Evolutionary conservation across 2,888 invertebrate species (phyloP).

Genomic region (Tigriopus californicus): DNA sequence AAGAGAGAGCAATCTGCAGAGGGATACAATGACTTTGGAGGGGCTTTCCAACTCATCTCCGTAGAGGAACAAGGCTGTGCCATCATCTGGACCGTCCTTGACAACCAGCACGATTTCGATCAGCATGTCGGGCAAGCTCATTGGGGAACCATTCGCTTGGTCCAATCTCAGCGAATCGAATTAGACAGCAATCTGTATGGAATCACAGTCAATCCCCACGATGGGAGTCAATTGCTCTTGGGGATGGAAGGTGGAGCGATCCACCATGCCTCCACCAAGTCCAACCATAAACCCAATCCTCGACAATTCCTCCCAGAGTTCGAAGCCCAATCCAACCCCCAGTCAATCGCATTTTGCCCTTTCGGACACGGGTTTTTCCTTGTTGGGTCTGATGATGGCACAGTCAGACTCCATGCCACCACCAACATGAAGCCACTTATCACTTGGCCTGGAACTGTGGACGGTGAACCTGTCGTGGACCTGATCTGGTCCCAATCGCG

Average conservation of each 20-base stretch:
- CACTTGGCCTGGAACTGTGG: slow-evolving; percentile 11
- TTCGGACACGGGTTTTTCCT: not conserved
- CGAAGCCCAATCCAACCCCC: not conserved
- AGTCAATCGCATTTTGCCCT: not conserved
- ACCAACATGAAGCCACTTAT: not conserved
- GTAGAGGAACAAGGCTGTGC: slow-evolving; percentile 3
- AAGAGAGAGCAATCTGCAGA: not conserved
- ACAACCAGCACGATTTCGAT: not conserved
- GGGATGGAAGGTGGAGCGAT: not conserved
- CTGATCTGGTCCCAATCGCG: slow-evolving; percentile 7
- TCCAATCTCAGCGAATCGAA: not conserved
- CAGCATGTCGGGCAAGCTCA: slow-evolving; percentile 7
- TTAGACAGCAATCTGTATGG: not conserved
- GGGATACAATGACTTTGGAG: not conserved
- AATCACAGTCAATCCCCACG: not conserved
- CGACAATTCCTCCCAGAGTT: slow-evolving; percentile 6
- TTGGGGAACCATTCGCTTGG: slow-evolving; percentile 7
- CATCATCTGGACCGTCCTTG: slow-evolving; percentile 15
- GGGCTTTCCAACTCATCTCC: not conserved
- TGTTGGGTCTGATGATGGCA: slow-evolving; percentile 5
- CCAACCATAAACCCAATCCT: slow-evolving; percentile 5
- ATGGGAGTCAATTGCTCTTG: not conserved
- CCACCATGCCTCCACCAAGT: not conserved
- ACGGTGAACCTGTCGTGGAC: not conserved
- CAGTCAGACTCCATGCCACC: not conserved